phyloP scores from a whole-genome alignment of 2,113 vertebrate genomes.

The Cathartes aura region DNA sequence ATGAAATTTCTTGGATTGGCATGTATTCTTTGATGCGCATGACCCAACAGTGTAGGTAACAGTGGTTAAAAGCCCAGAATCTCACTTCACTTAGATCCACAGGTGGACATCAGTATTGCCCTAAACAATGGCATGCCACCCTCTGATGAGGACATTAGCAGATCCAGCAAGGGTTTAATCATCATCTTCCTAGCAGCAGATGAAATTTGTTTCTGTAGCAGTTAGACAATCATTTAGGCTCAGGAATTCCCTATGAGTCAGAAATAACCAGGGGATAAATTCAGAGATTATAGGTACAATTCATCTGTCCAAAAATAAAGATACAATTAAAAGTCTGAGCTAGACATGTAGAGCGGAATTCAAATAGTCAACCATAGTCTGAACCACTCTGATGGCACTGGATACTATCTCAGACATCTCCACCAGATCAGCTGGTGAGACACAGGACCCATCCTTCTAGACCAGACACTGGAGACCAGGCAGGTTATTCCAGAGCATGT shows the following conservation, averaged over 20 bases:
- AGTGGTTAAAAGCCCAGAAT: not conserved
- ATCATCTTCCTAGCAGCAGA: not conserved
- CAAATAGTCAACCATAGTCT: not conserved
- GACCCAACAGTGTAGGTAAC: not conserved
- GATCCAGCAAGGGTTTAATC: not conserved
- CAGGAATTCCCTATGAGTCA: not conserved
- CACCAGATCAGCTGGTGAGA: not conserved
- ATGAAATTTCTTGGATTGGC: not conserved
- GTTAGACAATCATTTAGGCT: not conserved
- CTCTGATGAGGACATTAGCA: not conserved
- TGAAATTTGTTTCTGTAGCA: not conserved
- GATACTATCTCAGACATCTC: not conserved
- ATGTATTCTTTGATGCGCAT: not conserved
- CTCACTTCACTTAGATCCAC: not conserved
- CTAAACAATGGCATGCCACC: not conserved
- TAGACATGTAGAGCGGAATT: not conserved
- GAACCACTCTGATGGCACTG: not conserved
- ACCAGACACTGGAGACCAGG: not conserved
- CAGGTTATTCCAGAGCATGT: not conserved
- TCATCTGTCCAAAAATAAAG: not conserved
- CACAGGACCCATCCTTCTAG: not conserved
- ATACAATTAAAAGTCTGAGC: not conserved
- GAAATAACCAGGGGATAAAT: not conserved
- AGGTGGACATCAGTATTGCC: not conserved
- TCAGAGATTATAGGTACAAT: not conserved